Base-by-base conservation (phyloP, 1,140 invertebrate species). In the Macrobrachium nipponense region DNA sequence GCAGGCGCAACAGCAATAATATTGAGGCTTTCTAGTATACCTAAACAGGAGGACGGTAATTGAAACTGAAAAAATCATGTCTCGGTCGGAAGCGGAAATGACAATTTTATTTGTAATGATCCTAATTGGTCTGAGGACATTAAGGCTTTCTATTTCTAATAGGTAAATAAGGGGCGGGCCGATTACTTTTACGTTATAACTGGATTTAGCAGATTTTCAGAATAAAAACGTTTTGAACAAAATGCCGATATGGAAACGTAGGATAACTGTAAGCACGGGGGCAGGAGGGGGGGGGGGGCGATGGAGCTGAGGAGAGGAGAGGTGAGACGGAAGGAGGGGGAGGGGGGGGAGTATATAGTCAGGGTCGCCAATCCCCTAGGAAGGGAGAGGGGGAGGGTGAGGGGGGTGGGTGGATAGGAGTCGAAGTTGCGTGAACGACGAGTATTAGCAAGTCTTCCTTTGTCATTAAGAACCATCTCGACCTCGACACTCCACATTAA, bases 401-500 rank as follows among this genome's bases (percentile, higher is more conserved):
- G 59, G 66, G 66, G 59, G 66, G 43, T 58, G 43, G 64, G 20
- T 44, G 64, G 64, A 17, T 14, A 27, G 64, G 64, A n/a, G 64
- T 11, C 10, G 64, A 12, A n/a, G 64, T 10, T 14, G 64, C 12
- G 64, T 17, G 64, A 27, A 68, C n/a, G 5, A n/a, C 27, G 64
- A 27, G 27, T 51, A 75, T 75, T 75, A 75, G 15, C 17, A n/a
- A 75, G 72, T 75, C 36, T 75, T 51, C 72, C 72, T 36, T n/a
- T n/a, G 43, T 75, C 36, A 72, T 72, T 72, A 51, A 43, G 43
- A 43, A 18, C 43, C 72, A 15, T n/a, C 43, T 4, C 72, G n/a
- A 62, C 61, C 61, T n/a, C 14, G 61, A 15, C 61, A 62, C 61
- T n/a, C 61, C 14, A n/a, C 61, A 6, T 75, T 75, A 75, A 75